These are phyloP conservation scores for Cranoglanis bouderius DNA, from an alignment of 2,113 vertebrate genomes.

Conservation along the genomic window DNA sequence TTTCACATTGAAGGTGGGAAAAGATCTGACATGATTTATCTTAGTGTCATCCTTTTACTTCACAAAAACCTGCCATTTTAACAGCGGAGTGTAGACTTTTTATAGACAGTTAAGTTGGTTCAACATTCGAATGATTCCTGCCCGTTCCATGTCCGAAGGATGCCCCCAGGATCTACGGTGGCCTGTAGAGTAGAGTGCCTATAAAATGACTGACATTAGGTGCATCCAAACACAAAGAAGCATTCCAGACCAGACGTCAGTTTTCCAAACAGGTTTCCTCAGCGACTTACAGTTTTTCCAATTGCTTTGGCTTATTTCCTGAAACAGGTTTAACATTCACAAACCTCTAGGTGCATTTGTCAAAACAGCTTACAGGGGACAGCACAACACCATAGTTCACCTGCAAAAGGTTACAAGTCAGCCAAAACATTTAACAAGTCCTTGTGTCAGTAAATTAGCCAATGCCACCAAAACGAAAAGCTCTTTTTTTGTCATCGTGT, in stretches of 20 bases:
- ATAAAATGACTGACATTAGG: not conserved
- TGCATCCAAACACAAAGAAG: not conserved
- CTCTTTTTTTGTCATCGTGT: too few relatives aligned
- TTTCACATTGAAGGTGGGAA: too few relatives aligned
- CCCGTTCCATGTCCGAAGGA: not conserved
- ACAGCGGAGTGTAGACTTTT: too few relatives aligned
- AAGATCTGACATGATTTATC: too few relatives aligned
- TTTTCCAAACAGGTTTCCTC: not conserved
- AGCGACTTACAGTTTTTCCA: not conserved
- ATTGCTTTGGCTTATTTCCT: not conserved
- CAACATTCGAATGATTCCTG: not conserved
- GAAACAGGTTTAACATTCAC: not conserved
- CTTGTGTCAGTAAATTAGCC: not conserved
- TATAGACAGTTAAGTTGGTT: too few relatives aligned
- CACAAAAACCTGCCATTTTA: too few relatives aligned
- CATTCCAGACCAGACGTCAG: not conserved
- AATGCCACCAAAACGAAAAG: too few relatives aligned
- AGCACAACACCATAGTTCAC: not conserved
- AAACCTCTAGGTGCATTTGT: not conserved
- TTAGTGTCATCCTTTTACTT: too few relatives aligned
- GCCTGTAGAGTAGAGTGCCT: not conserved
- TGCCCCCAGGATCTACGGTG: not conserved
- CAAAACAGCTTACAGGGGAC: not conserved
- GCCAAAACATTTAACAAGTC: not conserved
- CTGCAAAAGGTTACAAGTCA: not conserved